A percentile compares a stretch with the other conserved stretches of the same genome.
Evolutionary conservation across 1,140 invertebrate genomes (phyloP).

Genomic region (Linepithema humile): DNA sequence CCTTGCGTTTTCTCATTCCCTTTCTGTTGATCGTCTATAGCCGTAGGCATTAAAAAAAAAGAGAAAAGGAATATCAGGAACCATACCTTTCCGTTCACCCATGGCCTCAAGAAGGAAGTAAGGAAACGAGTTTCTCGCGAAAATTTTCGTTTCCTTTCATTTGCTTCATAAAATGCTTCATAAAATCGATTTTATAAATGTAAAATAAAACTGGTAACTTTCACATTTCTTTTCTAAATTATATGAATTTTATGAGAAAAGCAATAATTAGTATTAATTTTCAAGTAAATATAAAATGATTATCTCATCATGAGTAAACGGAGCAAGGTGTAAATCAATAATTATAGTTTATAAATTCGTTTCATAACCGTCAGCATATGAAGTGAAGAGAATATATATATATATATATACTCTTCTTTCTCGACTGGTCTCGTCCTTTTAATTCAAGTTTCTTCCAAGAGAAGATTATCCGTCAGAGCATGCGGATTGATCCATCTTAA

Average conservation of each 20-base stretch:
- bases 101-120: constrained; percentile 43
- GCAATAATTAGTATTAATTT: constrained; percentile 28
- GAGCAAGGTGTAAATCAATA: neutral
- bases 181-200: neutral
- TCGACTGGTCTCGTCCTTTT: constrained; percentile 21
- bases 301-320: neutral
- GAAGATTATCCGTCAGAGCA: constrained; percentile 36
- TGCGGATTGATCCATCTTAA: constrained; percentile 57
- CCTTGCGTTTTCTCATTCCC: constrained; percentile 36
- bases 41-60: neutral
- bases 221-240: neutral
- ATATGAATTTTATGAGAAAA: neutral
- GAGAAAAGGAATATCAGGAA: neutral
- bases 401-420: neutral
- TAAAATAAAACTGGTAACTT: neutral
- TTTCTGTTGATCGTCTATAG: constrained; percentile 12
- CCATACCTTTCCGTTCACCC: constrained; percentile 22
- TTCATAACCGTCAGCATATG: neutral
- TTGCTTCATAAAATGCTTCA: neutral
- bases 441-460: constrained; percentile 38
- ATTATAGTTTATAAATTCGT: neutral
- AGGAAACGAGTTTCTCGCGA: constrained; percentile 42
- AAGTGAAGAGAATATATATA: neutral
- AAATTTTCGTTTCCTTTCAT: constrained; percentile 9
- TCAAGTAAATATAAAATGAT: neutral